Evolutionary conservation across 2,797 vertebrate species (phyloP).

Genomic region (Helostoma temminkii): DNA sequence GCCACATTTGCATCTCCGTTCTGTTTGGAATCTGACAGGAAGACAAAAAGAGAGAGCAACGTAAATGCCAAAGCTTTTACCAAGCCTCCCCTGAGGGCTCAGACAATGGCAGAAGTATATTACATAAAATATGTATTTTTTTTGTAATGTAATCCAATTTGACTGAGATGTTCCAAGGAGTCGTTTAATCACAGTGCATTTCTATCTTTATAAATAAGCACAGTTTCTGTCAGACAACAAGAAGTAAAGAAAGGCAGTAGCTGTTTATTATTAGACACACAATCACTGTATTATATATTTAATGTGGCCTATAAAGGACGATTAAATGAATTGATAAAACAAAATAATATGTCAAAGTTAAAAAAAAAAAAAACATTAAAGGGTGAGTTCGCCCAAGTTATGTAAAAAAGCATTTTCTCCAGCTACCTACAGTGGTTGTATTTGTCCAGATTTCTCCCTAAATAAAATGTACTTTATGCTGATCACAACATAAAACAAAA

Average conservation of each 20-base stretch:
- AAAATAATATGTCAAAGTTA: background rate
- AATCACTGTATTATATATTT: slow-evolving; percentile 12
- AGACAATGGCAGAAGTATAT: slow-evolving; percentile 53
- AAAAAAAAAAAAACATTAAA: slow-evolving; percentile 2
- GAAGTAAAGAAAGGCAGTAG: slow-evolving; percentile 5
- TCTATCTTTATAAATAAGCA: slow-evolving; percentile 32
- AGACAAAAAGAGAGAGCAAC: slow-evolving; percentile 50
- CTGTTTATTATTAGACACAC: background rate
- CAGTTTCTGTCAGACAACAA: slow-evolving; percentile 42
- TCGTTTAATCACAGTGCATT: too few species aligned
- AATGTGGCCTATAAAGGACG: background rate
- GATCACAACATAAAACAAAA: slow-evolving; percentile 4
- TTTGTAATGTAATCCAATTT: slow-evolving; percentile 69
- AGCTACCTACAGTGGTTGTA: background rate
- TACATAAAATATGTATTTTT: slow-evolving; percentile 54
- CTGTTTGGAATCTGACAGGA: slow-evolving; percentile 92
- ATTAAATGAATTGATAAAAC: background rate
- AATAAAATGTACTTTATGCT: background rate
- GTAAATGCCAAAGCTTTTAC: slow-evolving; percentile 79
- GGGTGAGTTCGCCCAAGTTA: slow-evolving; percentile 5
- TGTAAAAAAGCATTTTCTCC: background rate
- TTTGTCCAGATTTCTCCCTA: background rate
- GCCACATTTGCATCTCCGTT: slow-evolving; percentile 93
- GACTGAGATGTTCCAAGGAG: slow-evolving; percentile 40
- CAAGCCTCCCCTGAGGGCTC: slow-evolving; percentile 35